Percentiles rank a stretch among this genome's conserved stretches.
Conservation (phyloP, 2,888 invertebrate genomes). For the Neria commutata region DNA sequence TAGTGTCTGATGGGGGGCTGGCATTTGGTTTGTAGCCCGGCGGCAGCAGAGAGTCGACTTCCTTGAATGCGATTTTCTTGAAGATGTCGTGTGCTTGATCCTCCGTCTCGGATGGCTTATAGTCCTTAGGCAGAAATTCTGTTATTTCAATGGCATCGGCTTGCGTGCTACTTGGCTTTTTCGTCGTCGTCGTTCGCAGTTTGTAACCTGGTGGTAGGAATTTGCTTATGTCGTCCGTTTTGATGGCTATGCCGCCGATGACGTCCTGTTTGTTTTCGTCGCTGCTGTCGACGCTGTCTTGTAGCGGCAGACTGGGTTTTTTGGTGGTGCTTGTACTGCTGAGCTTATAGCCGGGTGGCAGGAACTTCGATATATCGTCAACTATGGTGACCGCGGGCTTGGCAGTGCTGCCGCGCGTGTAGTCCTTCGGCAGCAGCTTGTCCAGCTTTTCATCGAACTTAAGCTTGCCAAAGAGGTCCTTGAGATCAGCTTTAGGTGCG, state of each 20-base stretch:
- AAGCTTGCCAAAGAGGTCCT: conserved; percentile 52
- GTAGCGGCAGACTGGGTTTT: conserved; percentile 56
- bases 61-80: conserved; percentile 55
- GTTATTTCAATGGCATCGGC: conserved; percentile 62
- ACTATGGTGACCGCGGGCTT: conserved; percentile 61
- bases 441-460: conserved; percentile 58
- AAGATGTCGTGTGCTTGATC: conserved; percentile 38
- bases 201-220: conserved; percentile 69
- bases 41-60: conserved; percentile 64
- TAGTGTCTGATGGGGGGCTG: background rate
- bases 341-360: conserved; percentile 68
- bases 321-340: conserved; percentile 53
- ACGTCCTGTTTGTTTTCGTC: conserved; percentile 26
- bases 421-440: conserved; percentile 65
- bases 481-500: conserved; percentile 33
- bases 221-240: conserved; percentile 66
- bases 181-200: conserved; percentile 49
- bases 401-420: conserved; percentile 60
- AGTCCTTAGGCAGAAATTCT: conserved; percentile 70
- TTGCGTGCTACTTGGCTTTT: conserved; percentile 27
- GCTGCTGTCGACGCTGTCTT: conserved; percentile 63
- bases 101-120: conserved; percentile 56
- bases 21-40: conserved; percentile 65
- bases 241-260: conserved; percentile 45
- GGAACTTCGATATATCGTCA: conserved; percentile 69